A percentile compares a stretch with the other conserved stretches of the same genome.
Conservation (phyloP, 1,140 invertebrate genomes). For the Ptiloglossa arizonensis region DNA sequence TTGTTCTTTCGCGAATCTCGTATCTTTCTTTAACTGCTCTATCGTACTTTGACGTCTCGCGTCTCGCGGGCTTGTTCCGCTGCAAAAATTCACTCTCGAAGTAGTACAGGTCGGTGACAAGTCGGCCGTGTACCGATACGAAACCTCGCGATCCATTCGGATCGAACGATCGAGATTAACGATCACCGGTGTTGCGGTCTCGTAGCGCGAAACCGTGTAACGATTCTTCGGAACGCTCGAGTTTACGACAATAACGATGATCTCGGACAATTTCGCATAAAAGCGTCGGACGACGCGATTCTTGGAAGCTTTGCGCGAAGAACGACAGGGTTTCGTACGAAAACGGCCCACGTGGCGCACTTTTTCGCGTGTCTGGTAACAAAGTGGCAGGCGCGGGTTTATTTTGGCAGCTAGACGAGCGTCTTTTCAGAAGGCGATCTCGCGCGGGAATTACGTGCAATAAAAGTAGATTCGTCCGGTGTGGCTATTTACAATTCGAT, state of each 20-base stretch:
- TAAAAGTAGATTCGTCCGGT: neutral
- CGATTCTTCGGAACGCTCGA: neutral
- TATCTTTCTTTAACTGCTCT: too few species aligned
- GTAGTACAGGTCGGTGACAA: too few species aligned
- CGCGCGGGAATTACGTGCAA: neutral
- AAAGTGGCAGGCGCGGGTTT: slow-evolving; percentile 9
- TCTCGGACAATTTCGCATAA: too few species aligned
- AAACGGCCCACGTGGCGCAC: neutral
- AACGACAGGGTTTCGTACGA: neutral
- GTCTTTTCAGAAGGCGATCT: neutral
- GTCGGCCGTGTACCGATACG: too few species aligned
- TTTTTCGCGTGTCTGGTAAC: neutral
- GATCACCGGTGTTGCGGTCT: too few species aligned
- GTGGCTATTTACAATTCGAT: neutral
- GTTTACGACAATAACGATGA: neutral
- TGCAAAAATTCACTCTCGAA: too few species aligned
- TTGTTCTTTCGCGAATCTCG: too few species aligned
- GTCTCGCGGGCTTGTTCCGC: too few species aligned
- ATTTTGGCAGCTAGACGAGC: slow-evolving; percentile 10
- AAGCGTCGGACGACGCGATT: neutral
- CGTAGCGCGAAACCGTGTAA: too few species aligned
- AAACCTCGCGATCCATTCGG: too few species aligned
- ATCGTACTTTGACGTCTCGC: too few species aligned
- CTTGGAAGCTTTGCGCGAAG: neutral
- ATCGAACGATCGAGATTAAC: too few species aligned